A percentile compares a stretch with the other conserved stretches of the same genome.
Conservation (phyloP, 2,797 vertebrate genomes). For the Lophotriccus pileatus region DNA sequence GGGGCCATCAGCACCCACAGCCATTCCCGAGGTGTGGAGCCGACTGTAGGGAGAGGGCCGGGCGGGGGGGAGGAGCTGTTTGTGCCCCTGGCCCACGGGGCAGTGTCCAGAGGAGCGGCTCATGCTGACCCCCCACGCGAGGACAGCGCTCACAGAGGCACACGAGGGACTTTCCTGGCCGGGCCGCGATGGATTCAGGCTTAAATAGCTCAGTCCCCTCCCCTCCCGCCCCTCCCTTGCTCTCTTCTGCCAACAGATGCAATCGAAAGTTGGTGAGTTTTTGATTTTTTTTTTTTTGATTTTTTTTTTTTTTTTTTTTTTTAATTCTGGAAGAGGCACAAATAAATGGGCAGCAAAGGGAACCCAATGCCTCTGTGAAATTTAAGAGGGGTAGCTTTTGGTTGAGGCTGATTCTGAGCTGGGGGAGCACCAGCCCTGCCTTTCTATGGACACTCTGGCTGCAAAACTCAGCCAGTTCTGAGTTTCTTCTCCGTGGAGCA, state of each 20-base stretch:
- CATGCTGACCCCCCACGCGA: background rate
- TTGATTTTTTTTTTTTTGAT: background rate
- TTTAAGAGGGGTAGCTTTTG: background rate
- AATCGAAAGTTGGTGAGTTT: background rate
- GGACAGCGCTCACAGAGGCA: background rate
- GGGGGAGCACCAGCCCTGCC: background rate
- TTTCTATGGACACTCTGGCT: background rate
- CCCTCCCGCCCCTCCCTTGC: background rate
- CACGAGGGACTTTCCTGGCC: background rate
- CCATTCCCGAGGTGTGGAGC: background rate
- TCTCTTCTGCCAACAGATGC: background rate
- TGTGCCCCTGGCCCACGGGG: background rate
- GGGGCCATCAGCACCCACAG: background rate
- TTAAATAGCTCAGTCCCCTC: background rate
- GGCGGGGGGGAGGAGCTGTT: background rate
- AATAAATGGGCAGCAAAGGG: background rate
- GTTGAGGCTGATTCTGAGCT: background rate
- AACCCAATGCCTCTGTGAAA: rapidly evolving
- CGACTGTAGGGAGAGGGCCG: too few relatives aligned
- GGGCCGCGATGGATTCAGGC: background rate
- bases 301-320: background rate
- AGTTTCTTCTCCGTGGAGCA: background rate
- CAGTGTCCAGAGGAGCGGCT: background rate
- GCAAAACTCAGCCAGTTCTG: background rate
- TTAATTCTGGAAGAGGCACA: background rate